Percentiles rank a stretch among this genome's conserved stretches.
phyloP scores from a whole-genome alignment of 2,113 vertebrate species.

The Brachypteracias leptosomus region DNA sequence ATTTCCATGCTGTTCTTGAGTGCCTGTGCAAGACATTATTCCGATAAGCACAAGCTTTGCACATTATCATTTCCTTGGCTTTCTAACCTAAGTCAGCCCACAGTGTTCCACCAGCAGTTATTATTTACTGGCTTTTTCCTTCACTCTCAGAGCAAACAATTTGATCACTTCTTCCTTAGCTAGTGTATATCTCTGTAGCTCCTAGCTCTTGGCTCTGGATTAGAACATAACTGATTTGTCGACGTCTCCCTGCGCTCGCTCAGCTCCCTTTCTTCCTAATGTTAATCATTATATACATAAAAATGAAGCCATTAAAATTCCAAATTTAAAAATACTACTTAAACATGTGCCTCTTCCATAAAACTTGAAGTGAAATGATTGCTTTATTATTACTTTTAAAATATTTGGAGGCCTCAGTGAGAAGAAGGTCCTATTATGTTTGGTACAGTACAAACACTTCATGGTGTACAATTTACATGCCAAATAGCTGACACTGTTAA shows the following conservation, averaged over 20 bases:
- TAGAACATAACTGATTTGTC: not conserved
- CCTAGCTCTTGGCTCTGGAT: not conserved
- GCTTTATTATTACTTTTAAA: not conserved
- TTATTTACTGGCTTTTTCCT: not conserved
- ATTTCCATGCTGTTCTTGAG: not conserved
- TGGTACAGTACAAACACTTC: not conserved
- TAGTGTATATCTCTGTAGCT: not conserved
- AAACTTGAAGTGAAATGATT: not conserved
- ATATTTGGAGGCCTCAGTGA: not conserved
- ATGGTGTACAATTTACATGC: not conserved
- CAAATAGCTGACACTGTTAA: not conserved
- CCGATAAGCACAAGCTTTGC: not conserved
- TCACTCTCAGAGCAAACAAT: not conserved
- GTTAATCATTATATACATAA: not conserved
- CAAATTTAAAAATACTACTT: not conserved
- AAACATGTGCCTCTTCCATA: not conserved
- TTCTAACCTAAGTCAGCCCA: not conserved
- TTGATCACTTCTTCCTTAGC: not conserved
- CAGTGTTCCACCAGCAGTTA: not conserved
- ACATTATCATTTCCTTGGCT: not conserved
- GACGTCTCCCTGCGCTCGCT: not conserved
- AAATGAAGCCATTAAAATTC: not conserved
- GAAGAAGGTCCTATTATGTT: not conserved
- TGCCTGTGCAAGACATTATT: not conserved
- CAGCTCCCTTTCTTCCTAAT: not conserved